Conservation (phyloP, 2,113 vertebrate genomes). For the Hydrolagus affinis region DNA sequence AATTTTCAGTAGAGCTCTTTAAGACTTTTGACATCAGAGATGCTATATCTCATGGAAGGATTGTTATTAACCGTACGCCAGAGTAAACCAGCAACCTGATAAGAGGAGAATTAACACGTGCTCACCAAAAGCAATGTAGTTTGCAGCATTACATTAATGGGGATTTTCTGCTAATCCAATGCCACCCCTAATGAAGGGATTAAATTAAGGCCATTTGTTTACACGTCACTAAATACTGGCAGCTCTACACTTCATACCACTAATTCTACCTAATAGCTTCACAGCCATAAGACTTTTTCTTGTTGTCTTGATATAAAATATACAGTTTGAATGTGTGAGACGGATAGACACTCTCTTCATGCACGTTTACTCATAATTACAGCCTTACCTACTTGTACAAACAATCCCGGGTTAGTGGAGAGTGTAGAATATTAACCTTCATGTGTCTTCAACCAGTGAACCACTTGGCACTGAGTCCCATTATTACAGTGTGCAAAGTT, state of each 20-base stretch:
- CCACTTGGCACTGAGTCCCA: too few species aligned
- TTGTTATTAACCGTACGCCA: too few species aligned
- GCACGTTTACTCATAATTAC: neutral
- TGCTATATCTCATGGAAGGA: too few species aligned
- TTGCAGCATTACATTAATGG: slow-evolving; percentile 22
- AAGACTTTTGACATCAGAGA: too few species aligned
- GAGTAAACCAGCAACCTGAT: neutral
- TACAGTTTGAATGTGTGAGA: neutral
- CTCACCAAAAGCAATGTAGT: slow-evolving; percentile 22
- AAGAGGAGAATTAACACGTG: slow-evolving; percentile 14
- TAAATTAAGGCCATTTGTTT: slow-evolving; percentile 25
- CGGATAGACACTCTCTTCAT: neutral
- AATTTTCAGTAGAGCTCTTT: too few species aligned
- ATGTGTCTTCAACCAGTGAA: too few species aligned
- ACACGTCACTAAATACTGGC: neutral
- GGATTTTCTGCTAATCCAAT: slow-evolving; percentile 24
- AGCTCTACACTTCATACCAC: neutral
- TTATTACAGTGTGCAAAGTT: too few species aligned
- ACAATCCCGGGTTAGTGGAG: neutral
- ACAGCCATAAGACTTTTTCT: neutral
- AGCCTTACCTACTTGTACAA: neutral
- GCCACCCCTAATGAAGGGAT: slow-evolving; percentile 20
- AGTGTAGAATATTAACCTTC: neutral
- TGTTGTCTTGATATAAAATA: neutral
- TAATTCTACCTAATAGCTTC: slow-evolving; percentile 2